Evolutionary conservation across 2,113 vertebrate species (phyloP).

Genomic region (Rhinolophus ferrumequinum): DNA sequence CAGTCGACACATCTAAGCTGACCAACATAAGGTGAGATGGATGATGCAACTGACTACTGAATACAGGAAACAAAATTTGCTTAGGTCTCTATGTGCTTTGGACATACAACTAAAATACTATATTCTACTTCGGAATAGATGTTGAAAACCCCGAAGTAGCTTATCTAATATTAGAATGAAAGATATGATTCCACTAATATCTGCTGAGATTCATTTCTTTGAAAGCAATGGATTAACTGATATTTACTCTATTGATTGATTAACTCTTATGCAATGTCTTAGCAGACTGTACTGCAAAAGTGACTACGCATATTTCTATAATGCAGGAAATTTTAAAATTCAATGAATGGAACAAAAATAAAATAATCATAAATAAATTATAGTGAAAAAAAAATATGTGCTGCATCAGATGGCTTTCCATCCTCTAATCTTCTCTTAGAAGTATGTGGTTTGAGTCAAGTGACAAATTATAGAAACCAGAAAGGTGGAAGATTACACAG

Average conservation of each 20-base stretch:
- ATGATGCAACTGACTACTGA: neutral
- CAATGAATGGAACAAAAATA: neutral
- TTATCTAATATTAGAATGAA: conserved; percentile 63
- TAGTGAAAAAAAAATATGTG: neutral
- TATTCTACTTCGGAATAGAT: neutral
- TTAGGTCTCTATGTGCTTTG: conserved; percentile 36
- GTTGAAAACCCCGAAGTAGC: conserved; percentile 43
- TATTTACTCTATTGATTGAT: neutral
- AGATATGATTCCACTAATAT: neutral
- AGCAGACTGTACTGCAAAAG: neutral
- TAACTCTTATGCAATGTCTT: neutral
- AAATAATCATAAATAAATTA: neutral
- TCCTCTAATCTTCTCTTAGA: neutral
- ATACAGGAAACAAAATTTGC: neutral
- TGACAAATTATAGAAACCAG: neutral
- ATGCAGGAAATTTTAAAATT: neutral
- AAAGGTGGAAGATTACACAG: neutral
- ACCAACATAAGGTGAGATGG: conserved; percentile 1
- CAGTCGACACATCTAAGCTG: neutral
- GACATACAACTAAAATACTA: conserved; percentile 50
- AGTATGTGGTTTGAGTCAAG: neutral
- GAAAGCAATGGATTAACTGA: conserved; percentile 44
- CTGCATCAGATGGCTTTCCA: no score
- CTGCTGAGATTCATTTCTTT: conserved; percentile 33
- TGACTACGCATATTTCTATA: neutral